These are phyloP conservation scores for Malacosoma neustria DNA, from an alignment of 2,888 invertebrate genomes.

Conservation along the genomic window DNA sequence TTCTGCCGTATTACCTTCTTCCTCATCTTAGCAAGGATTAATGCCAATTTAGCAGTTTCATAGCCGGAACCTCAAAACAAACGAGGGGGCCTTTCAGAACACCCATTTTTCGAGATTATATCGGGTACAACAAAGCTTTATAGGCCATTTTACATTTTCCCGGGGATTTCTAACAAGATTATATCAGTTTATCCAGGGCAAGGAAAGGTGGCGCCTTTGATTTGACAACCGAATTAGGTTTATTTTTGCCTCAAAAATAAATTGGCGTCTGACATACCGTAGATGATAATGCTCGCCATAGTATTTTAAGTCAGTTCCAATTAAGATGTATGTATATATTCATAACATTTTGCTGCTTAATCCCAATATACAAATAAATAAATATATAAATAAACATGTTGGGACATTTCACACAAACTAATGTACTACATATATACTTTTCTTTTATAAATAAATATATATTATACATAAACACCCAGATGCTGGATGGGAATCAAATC, in stretches of 20 bases:
- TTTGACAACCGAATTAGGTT: neutral
- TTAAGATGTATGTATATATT: too few species aligned
- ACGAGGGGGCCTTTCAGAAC: neutral
- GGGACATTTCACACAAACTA: too few species aligned
- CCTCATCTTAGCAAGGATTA: neutral
- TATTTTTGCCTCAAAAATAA: neutral
- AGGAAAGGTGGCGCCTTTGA: neutral
- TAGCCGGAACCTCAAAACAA: neutral
- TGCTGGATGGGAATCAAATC: too few species aligned
- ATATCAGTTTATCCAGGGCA: constrained; percentile 1
- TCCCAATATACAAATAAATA: too few species aligned
- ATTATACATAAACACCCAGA: too few species aligned
- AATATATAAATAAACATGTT: too few species aligned
- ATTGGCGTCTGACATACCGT: neutral
- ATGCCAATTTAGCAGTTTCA: neutral
- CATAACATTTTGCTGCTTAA: too few species aligned
- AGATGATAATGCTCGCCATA: too few species aligned
- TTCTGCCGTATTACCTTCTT: too few species aligned
- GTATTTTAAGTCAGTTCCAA: too few species aligned
- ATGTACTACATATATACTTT: too few species aligned
- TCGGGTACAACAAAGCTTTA: constrained; percentile 1
- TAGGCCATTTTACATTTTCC: constrained; percentile 1
- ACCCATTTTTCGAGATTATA: constrained; percentile 4
- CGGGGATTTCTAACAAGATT: constrained; percentile 1
- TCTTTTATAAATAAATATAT: too few species aligned